phyloP scores from a whole-genome alignment of 2,113 vertebrate genomes.

The Bombycilla garrulus region DNA sequence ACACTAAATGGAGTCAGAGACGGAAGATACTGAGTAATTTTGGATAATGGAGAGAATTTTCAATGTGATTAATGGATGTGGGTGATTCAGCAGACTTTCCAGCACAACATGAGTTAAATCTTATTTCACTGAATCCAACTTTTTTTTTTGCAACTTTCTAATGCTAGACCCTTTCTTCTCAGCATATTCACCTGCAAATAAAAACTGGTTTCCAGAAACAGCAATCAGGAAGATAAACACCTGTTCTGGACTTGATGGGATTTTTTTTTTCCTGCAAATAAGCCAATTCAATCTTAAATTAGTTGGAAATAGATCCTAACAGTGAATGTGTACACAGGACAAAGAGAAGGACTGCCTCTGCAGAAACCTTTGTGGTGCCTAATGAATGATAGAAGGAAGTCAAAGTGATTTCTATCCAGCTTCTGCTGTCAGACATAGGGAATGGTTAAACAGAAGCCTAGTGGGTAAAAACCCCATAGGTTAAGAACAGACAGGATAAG shows the following conservation, averaged over 20 bases:
- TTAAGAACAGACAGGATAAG: background rate
- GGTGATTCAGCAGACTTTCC: background rate
- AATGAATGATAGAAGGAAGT: constrained; percentile 10
- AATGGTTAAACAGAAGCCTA: background rate
- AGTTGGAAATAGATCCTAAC: background rate
- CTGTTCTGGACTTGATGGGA: background rate
- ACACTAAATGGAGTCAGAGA: constrained; percentile 1
- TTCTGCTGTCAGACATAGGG: background rate
- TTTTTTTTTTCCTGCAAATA: background rate
- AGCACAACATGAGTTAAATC: constrained; percentile 35
- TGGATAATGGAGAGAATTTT: constrained; percentile 38
- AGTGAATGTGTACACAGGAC: background rate
- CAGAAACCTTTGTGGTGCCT: background rate
- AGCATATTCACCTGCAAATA: background rate
- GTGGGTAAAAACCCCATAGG: background rate
- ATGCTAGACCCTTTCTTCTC: background rate
- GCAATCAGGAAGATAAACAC: background rate
- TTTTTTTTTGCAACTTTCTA: background rate
- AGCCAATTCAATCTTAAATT: constrained; percentile 12
- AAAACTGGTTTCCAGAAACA: background rate
- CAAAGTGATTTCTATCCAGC: background rate
- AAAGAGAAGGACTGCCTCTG: background rate
- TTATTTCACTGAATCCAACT: background rate
- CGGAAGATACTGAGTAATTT: constrained; percentile 29
- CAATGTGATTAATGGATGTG: constrained; percentile 13